These are phyloP conservation scores for Scaptomyza montana DNA, from an alignment of 1,140 invertebrate genomes.

Conservation along the genomic window DNA sequence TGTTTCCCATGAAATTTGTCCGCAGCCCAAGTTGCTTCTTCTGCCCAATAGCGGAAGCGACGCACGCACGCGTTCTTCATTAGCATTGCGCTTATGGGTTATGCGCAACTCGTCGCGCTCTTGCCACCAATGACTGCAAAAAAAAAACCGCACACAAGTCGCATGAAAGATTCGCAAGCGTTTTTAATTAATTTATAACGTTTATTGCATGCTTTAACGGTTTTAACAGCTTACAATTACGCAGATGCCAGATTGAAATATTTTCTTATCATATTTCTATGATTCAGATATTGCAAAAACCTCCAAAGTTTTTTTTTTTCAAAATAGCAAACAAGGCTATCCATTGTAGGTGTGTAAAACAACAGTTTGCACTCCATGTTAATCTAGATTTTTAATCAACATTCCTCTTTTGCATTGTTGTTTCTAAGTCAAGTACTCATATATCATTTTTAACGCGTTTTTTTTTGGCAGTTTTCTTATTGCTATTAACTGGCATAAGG, in stretches of 20 bases:
- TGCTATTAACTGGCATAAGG: neutral
- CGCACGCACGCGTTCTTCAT: slow-evolving; percentile 54
- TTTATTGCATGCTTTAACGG: slow-evolving; percentile 13
- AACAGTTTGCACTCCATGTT: neutral
- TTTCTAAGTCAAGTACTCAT: slow-evolving; percentile 23
- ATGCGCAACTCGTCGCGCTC: slow-evolving; percentile 18
- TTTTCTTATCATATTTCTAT: neutral
- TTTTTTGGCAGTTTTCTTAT: neutral
- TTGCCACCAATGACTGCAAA: slow-evolving; percentile 5
- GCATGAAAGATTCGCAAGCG: neutral
- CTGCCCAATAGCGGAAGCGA: slow-evolving; percentile 58
- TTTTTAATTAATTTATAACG: neutral
- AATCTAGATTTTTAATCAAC: neutral
- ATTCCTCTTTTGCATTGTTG: slow-evolving; percentile 1
- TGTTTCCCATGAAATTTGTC: slow-evolving; percentile 70
- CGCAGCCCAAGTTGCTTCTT: slow-evolving; percentile 27
- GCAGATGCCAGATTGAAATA: no score
- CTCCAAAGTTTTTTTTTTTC: no score
- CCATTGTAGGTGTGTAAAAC: no score
- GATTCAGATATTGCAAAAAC: no score
- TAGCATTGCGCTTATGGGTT: slow-evolving; percentile 43
- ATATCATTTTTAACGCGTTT: no score
- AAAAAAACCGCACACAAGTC: slow-evolving; percentile 1
- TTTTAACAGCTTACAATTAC: slow-evolving; percentile 5
- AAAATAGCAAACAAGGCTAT: no score